phyloP scores from a whole-genome alignment of 2,797 vertebrate species.

The Chelmon rostratus region DNA sequence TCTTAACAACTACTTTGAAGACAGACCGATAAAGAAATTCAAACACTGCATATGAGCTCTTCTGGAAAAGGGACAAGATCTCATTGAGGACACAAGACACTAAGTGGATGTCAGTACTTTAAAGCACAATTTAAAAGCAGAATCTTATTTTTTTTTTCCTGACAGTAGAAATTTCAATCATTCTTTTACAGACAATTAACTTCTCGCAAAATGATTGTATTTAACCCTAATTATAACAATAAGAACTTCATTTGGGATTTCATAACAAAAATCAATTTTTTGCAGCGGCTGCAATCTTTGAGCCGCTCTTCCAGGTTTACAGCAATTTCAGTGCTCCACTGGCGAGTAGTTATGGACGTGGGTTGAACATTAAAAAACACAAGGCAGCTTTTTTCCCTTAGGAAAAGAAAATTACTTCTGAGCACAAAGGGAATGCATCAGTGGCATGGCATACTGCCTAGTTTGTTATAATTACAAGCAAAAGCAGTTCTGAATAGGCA shows the following conservation, averaged over 20 bases:
- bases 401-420: constrained; percentile 77
- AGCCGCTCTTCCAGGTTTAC: constrained; percentile 53
- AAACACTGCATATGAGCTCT: background rate
- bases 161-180: constrained; percentile 1
- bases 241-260: background rate
- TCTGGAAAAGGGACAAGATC: background rate
- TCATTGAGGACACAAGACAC: background rate
- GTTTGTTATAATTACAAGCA: constrained; percentile 83
- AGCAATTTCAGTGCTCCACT: constrained; percentile 54
- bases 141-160: no score
- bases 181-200: background rate
- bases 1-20: background rate
- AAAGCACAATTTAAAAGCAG: constrained; percentile 2
- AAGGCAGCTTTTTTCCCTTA: constrained; percentile 57
- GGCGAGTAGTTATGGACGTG: constrained; percentile 60
- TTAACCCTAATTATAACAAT: constrained; percentile 20
- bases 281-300: constrained; percentile 31
- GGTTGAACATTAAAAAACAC: constrained; percentile 73
- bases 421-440: constrained; percentile 79
- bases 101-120: background rate
- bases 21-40: background rate
- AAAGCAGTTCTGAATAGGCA: constrained; percentile 78
- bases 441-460: constrained; percentile 71
- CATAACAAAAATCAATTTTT: constrained; percentile 11
- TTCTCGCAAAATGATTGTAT: background rate